phyloP scores from a whole-genome alignment of 2,797 vertebrate genomes.

The Amblyopsis hoosieri region DNA sequence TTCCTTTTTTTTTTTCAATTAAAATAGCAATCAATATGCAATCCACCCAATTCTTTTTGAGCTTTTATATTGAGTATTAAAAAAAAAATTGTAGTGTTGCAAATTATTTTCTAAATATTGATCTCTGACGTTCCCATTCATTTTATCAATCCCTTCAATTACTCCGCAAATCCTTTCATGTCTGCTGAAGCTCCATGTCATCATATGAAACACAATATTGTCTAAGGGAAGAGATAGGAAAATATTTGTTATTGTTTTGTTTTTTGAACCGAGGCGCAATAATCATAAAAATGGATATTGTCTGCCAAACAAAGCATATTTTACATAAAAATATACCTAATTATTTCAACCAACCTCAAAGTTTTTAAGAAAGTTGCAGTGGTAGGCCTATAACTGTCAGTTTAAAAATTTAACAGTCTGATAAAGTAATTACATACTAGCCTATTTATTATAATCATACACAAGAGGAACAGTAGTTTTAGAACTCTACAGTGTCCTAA shows the following conservation, averaged over 20 bases:
- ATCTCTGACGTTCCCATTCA: slow-evolving; percentile 48
- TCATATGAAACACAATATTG: slow-evolving; percentile 14
- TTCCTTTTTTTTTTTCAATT: slow-evolving; percentile 32
- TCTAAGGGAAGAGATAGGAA: neutral
- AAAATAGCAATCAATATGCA: slow-evolving; percentile 43
- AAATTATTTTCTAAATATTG: slow-evolving; percentile 59
- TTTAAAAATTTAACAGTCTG: too few relatives aligned
- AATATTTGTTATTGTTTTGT: neutral
- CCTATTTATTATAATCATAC: neutral
- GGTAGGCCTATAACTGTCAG: too few relatives aligned
- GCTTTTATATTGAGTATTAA: slow-evolving; percentile 29
- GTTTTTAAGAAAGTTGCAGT: neutral
- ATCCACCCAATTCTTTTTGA: slow-evolving; percentile 59
- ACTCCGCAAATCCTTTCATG: slow-evolving; percentile 49
- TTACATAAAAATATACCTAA: neutral
- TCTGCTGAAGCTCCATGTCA: slow-evolving; percentile 13
- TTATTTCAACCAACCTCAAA: neutral
- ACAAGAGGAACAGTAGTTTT: too few relatives aligned
- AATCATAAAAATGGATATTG: neutral
- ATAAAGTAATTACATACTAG: neutral
- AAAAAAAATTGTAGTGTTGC: slow-evolving; percentile 44
- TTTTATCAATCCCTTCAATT: slow-evolving; percentile 49
- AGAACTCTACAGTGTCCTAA: neutral
- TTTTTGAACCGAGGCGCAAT: too few relatives aligned
- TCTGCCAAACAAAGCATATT: neutral